These are phyloP conservation scores for Sepiola atlantica DNA, from an alignment of 2,888 invertebrate genomes.

Conservation along the genomic window DNA sequence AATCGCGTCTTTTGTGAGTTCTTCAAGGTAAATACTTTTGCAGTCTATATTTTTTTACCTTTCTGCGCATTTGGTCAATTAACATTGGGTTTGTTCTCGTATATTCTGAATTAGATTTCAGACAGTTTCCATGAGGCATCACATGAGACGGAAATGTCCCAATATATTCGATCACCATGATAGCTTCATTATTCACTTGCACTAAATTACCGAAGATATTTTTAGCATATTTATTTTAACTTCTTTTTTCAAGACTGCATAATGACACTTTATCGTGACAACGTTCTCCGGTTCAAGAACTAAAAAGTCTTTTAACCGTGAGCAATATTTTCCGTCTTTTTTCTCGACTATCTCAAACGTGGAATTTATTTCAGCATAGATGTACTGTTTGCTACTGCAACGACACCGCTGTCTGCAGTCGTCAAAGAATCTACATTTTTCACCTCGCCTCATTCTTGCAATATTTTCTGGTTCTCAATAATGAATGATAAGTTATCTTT, in stretches of 20 bases:
- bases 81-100: neutral
- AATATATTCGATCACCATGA: neutral
- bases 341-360: neutral
- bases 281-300: neutral
- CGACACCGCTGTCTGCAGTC: neutral
- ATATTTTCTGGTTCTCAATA: too few species aligned
- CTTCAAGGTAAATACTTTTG: neutral
- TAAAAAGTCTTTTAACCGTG: neutral
- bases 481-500: too few species aligned
- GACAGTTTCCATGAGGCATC: slow-evolving; percentile 32
- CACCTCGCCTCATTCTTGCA: too few species aligned
- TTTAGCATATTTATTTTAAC: neutral
- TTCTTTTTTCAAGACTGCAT: neutral
- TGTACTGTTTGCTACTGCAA: neutral
- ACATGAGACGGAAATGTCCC: neutral
- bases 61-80: neutral
- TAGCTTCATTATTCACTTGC: neutral
- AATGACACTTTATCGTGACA: neutral
- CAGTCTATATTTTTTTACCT: neutral
- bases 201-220: neutral
- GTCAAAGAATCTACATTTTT: neutral
- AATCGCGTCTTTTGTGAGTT: neutral
- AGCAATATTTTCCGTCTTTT: slow-evolving; percentile 17
- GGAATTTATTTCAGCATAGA: neutral
- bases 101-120: neutral